Base-by-base conservation (phyloP, 2,888 invertebrate genomes). In the Chrysotoxum bicinctum region DNA sequence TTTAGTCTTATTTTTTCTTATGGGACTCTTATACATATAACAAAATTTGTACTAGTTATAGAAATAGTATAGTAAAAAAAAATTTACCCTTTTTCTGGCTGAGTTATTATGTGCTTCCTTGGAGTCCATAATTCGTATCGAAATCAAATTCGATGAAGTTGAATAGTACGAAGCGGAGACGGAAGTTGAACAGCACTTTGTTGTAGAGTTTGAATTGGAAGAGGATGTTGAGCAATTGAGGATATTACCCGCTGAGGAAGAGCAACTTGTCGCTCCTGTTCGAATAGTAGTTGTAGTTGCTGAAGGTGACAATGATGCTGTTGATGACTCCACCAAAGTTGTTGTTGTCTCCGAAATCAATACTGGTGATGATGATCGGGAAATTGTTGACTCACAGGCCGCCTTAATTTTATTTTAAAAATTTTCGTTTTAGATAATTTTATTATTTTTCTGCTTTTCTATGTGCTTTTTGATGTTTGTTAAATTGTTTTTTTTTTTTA, bases 11-110 rank as follows among this genome's bases (percentile, higher is more conserved):
- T n/a, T n/a, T 37, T 66, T 50, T 66, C 8, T 45, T 35, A 45
- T n/a, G 12, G 16, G 32, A 50, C 70, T 69, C 74, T 52, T 48
- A 78, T 35, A 16, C n/a, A 35, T 12, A 54, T 73, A 56, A 64
- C 73, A 79, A 80, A 83, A 72, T 70, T 30, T 60, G 10, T 60
- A 50, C 26, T 78, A 79, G 66, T 72, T 58, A 48, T 64, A 58
- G 19, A 23, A 12, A 43, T 75, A 69, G 48, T 73, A 73, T 82
- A 62, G 68, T 69, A 70, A 21, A 68, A 75, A 64, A 62, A 68
- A 83, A 87, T 87, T 88, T 88, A 88, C 88, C 88, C 88, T 78
- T 87, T 88, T 87, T 82, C 79, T 87, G 85, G 87, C 64, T n/a
- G 88, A 79, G 70, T 35, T 70, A 87, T 56, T 87, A 64, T 50